A percentile compares a stretch with the other conserved stretches of the same genome.
These are phyloP conservation scores for Amphipyra tragopoginis DNA, from an alignment of 2,888 invertebrate species.

Conservation along the genomic window DNA sequence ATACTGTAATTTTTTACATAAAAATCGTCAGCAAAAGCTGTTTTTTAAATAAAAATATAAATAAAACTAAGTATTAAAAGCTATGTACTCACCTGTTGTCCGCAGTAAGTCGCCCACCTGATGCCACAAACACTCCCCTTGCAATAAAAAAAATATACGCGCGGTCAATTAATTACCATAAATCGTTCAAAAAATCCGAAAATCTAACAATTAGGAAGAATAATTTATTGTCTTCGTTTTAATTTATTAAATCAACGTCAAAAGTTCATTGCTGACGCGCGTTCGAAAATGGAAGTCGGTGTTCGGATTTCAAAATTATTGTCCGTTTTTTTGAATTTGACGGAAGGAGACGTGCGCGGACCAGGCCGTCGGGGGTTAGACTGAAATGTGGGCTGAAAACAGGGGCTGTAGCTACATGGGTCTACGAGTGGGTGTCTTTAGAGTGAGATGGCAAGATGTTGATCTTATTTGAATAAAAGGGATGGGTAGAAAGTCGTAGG, in stretches of 20 bases:
- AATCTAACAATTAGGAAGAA: constrained; percentile 25
- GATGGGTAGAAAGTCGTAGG: constrained; percentile 63
- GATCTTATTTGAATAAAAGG: constrained; percentile 49
- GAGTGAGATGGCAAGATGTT: constrained; percentile 65
- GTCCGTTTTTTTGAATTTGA: constrained; percentile 49
- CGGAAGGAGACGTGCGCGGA: constrained; percentile 60
- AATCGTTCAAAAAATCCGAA: constrained; percentile 26
- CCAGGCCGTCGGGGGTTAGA: constrained; percentile 70
- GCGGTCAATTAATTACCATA: constrained; percentile 32
- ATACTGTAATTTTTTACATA: too few species aligned
- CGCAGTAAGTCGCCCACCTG: constrained; percentile 52
- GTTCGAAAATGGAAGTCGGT: constrained; percentile 59
- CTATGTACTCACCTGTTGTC: constrained; percentile 68
- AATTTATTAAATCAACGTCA: constrained; percentile 59
- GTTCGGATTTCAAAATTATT: constrained; percentile 61
- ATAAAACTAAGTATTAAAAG: constrained; percentile 2
- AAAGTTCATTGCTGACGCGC: constrained; percentile 67
- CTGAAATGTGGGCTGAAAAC: constrained; percentile 81
- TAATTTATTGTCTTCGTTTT: constrained; percentile 49
- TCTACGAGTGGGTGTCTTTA: constrained; percentile 78
- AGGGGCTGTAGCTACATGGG: constrained; percentile 76
- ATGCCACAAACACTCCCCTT: constrained; percentile 59
- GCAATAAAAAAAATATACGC: constrained; percentile 50
- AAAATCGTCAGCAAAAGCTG: neutral
- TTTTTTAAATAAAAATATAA: neutral